Evolutionary conservation across 2,797 vertebrate genomes (phyloP), one percentile per base, ranked within the genome.

Genomic region (Arrhamphus sclerolepis): DNA sequence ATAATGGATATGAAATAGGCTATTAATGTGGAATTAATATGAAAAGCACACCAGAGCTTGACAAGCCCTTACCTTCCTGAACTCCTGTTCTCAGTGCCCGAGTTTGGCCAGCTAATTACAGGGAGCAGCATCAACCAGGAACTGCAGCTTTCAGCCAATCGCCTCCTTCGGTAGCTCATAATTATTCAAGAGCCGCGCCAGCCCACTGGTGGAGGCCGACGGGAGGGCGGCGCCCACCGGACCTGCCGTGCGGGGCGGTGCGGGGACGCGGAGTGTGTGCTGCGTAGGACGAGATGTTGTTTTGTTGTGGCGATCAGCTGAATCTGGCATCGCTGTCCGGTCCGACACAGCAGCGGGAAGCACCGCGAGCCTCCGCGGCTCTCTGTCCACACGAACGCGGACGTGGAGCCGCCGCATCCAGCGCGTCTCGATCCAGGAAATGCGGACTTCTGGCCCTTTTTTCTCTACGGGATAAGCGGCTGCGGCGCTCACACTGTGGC

Each of bases 301-400:
- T 85, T 89, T 90, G 90, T 90, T 88, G 89, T 87, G 86, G 75
- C 77, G 82, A 81, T 89, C 89, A 89, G 89, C 91, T 92, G 91
- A 87, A 92, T 70, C 87, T 89, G 87, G 85, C 88, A 78, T 81
- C 86, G 84, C 87, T 48, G 88, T 88, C 78, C 82, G 80, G 82
- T 82, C 81, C 86, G 88, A 91, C 89, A 77, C 87, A 75, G 52
- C 75, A 75, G 77, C 49, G 85, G 89, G 84, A 87, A 83, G 82
- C 82, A 59, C 72, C 64, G 26, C 61, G 47, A 52, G 66, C 70
- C 75, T 59, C 64, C 31, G 44, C 70, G 65, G 57, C 73, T 56
- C 70, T 68, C 46, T 65, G 65, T 59, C 42, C 63, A 41, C 65
- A 28, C 56, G 31, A 62, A 53, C 79, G 59, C 75, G 55, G 81